Base-by-base conservation (phyloP, 2,797 vertebrate genomes). In the Gadopsis marmoratus region DNA sequence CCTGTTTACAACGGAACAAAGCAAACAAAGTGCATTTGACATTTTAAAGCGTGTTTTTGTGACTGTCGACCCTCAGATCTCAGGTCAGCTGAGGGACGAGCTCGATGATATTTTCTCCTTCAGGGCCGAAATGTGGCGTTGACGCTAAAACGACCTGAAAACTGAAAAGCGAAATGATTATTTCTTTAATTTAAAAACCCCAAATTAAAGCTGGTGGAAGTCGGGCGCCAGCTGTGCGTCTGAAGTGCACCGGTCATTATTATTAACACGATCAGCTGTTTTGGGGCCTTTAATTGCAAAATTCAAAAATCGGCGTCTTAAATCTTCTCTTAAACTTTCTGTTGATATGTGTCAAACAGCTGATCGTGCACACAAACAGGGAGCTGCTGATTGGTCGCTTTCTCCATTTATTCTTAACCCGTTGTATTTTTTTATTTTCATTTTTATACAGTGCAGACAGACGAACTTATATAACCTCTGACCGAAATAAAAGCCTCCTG, bases 401-500 rank as follows among this genome's bases (percentile, higher is more conserved):
- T 13, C 11, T 41, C 14, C 4, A 17, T 3, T 45, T n/a, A n/a
- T n/a, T n/a, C n/a, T n/a, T n/a, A n/a, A n/a, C n/a, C n/a, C n/a
- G n/a, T 2, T 10, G 2, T 13, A 29, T 17, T 31, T 51, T 35
- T 31, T n/a, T 11, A 1, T 6, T 1, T 16, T n/a, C n/a, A 10
- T 23, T 61, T 58, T 74, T 62, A 78, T 62, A 75, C 71, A 78
- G 70, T 62, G 79, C 7, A 39, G 33, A 53, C 64, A 59, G 21
- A 29, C 7, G 48, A 54, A 51, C 37, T 33, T 68, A 63, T n/a
- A 21, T 48, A 64, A 74, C 45, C 61, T 78, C 39, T 59, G 61
- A 78, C 14, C 10, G 4, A 74, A 48, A 77, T 72, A 64, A 79
- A 76, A 76, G 13, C 55, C 60, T 54, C 65, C 58, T 73, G 21